These are phyloP conservation scores for Perizoma affinitatum DNA, from an alignment of 2,888 invertebrate genomes.

Conservation along the genomic window DNA sequence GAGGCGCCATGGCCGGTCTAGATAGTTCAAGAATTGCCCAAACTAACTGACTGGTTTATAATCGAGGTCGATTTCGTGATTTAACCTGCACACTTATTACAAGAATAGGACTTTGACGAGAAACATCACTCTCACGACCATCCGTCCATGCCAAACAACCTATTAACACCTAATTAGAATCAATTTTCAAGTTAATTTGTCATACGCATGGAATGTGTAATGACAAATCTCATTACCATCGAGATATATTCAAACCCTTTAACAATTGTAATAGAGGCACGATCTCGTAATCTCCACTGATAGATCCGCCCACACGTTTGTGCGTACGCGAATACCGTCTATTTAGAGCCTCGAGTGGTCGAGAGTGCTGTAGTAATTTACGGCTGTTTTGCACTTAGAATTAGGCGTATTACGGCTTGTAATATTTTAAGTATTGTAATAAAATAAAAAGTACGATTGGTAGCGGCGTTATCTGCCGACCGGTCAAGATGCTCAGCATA, in stretches of 20 bases:
- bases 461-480: slow-evolving; percentile 61
- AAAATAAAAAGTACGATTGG: slow-evolving; percentile 58
- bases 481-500: slow-evolving; percentile 62
- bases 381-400: slow-evolving; percentile 45
- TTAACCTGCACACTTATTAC: slow-evolving; percentile 26
- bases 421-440: slow-evolving; percentile 50
- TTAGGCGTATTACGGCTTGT: slow-evolving; percentile 41
- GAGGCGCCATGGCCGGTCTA: slow-evolving; percentile 8
- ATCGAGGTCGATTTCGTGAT: slow-evolving; percentile 33
- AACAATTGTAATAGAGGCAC: slow-evolving; percentile 48
- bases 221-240: slow-evolving; percentile 38
- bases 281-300: slow-evolving; percentile 43
- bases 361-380: slow-evolving; percentile 39
- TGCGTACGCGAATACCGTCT: slow-evolving; percentile 25
- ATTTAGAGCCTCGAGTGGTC: slow-evolving; percentile 38
- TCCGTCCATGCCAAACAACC: slow-evolving; percentile 54
- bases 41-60: slow-evolving; percentile 11
- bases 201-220: slow-evolving; percentile 44
- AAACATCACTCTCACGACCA: slow-evolving; percentile 41
- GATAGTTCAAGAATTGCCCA: slow-evolving; percentile 3
- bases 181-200: slow-evolving; percentile 58
- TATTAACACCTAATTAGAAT: slow-evolving; percentile 55
- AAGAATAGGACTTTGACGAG: slow-evolving; percentile 29
- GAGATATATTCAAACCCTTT: slow-evolving; percentile 41
- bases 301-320: slow-evolving; percentile 27